Conservation (phyloP, 2,888 invertebrate species). For the Cremastobaeus sp. region DNA sequence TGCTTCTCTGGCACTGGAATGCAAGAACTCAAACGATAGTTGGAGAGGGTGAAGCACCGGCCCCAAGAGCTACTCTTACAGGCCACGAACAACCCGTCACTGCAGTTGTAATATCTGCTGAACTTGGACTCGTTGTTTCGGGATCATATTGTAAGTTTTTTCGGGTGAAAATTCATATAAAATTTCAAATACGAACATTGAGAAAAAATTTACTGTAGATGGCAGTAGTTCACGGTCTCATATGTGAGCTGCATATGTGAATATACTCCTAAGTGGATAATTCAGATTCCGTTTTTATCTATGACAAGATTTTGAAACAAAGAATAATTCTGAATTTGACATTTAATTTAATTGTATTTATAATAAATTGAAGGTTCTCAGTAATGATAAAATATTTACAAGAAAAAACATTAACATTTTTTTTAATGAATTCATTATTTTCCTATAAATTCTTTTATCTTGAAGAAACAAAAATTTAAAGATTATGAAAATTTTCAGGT, state of each 20-base stretch:
- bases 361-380: too few species aligned
- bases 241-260: not conserved
- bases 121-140: slow-evolving; percentile 97
- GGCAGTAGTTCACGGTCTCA: slow-evolving; percentile 1
- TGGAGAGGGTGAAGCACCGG: slow-evolving; percentile 96
- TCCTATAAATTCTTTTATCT: too few species aligned
- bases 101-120: slow-evolving; percentile 97
- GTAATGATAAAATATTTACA: too few species aligned
- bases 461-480: too few species aligned
- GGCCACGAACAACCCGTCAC: slow-evolving; percentile 98
- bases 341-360: too few species aligned
- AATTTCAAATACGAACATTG: not conserved
- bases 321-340: too few species aligned
- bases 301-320: too few species aligned
- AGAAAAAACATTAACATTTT: too few species aligned
- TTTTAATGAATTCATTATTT: too few species aligned
- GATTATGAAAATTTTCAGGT: too few species aligned
- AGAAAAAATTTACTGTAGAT: slow-evolving; percentile 4
- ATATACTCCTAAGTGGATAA: slow-evolving; percentile 14
- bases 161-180: too few species aligned
- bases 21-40: slow-evolving; percentile 97
- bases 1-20: slow-evolving; percentile 99
- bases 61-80: slow-evolving; percentile 96
- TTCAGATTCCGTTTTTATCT: slow-evolving; percentile 9
- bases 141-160: slow-evolving; percentile 85